Evolutionary conservation across 2,797 vertebrate genomes (phyloP), one percentile per base, ranked within the genome.

Genomic region (Galaxias olidus): DNA sequence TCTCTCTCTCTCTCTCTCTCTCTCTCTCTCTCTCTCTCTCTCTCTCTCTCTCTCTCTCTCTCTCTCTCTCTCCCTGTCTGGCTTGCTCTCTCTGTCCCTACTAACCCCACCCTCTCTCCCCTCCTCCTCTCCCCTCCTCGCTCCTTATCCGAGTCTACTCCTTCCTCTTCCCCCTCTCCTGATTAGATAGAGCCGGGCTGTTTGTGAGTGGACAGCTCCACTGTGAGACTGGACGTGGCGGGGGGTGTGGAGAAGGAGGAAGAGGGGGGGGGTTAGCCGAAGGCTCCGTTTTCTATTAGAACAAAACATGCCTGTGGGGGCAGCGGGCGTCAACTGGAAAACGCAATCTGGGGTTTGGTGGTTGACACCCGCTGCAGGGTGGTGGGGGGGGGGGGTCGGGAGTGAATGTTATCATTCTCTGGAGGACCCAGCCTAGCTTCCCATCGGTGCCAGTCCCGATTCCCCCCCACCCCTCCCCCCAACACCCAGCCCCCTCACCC

Each of bases 251-350:
- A n/a, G n/a, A n/a, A 17, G 41, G 42, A 17, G 57, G 20, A 8
- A 46, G n/a, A 49, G 45, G 1, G 44, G 10, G 45, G 46, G 45
- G 45, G 8, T 12, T 18, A 14, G 17, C 12, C 49, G 47, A 50
- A 48, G 57, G 41, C 42, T 81, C 82, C 77, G 86, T 85, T 88
- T 88, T 88, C 83, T 87, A 84, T 87, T 83, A 86, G 80, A 87
- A 85, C 82, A 87, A 87, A 87, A 88, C 75, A 86, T 71, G 84
- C 84, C 82, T 87, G 83, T 87, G 82, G 83, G 85, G 81, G 84
- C 76, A 71, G 76, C 79, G 75, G 79, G 76, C 81, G 59, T 85
- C 85, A 85, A 87, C 82, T 85, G 84, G 78, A 89, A n/a, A 89
- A 89, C 84, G 79, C 81, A 88, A 84, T 88, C 84, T 87, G 82